Percentiles rank a stretch among this genome's conserved stretches.
Evolutionary conservation across 2,113 vertebrate genomes (phyloP).

Genomic region (Halichoerus grypus): DNA sequence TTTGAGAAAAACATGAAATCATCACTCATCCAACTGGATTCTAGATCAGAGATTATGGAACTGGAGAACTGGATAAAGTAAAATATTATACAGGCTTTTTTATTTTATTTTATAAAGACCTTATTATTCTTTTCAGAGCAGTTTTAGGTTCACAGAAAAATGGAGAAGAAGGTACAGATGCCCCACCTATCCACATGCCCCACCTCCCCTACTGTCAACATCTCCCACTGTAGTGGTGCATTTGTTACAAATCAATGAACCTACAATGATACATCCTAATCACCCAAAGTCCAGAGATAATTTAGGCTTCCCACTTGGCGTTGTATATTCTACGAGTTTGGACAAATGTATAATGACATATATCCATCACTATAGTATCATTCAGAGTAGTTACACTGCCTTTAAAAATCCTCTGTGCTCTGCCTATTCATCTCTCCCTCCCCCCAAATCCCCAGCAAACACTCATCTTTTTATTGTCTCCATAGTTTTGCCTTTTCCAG

Average conservation of each 20-base stretch:
- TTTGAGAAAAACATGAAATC: background rate
- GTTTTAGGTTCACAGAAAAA: background rate
- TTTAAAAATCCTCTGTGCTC: background rate
- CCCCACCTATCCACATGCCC: accelerated
- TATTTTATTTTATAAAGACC: background rate
- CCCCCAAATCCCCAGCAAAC: too few relatives aligned
- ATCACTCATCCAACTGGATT: background rate
- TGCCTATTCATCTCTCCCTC: background rate
- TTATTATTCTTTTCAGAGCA: background rate
- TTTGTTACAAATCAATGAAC: background rate
- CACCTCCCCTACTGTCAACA: background rate
- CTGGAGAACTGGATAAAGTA: background rate
- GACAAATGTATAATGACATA: background rate
- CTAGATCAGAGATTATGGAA: background rate
- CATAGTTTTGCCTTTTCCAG: background rate
- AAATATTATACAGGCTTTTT: background rate
- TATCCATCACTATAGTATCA: background rate
- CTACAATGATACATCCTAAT: background rate
- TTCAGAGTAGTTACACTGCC: background rate
- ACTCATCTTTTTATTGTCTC: background rate
- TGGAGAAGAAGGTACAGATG: background rate
- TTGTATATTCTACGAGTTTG: background rate
- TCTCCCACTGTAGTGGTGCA: background rate
- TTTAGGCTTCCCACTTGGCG: background rate
- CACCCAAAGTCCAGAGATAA: background rate